Conservation (phyloP, 2,797 vertebrate genomes). For the Urophycis tenuis region DNA sequence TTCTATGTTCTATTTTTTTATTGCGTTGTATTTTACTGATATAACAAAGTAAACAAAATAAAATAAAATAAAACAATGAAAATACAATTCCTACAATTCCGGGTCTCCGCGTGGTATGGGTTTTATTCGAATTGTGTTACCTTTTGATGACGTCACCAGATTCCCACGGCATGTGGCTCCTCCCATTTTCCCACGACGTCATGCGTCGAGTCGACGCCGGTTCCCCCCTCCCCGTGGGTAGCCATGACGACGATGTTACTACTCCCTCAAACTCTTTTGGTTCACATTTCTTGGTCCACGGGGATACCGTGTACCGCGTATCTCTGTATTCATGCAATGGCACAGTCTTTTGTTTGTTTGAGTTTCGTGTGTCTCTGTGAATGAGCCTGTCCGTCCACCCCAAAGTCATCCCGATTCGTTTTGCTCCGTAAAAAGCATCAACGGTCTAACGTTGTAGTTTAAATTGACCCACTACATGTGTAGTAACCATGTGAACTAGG, state of each 20-base stretch:
- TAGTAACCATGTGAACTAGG: neutral
- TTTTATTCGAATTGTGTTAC: neutral
- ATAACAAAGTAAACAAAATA: neutral
- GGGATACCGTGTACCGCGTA: too few relatives aligned
- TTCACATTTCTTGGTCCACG: too few relatives aligned
- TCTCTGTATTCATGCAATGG: too few relatives aligned
- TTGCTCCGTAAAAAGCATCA: neutral
- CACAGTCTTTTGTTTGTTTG: too few relatives aligned
- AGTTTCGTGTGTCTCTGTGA: too few relatives aligned
- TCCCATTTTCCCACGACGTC: slow-evolving; percentile 38
- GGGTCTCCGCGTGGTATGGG: neutral
- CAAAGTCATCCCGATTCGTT: too few relatives aligned
- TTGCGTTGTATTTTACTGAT: neutral
- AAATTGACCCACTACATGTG: neutral
- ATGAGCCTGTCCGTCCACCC: too few relatives aligned
- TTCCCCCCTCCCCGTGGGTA: slow-evolving; percentile 45
- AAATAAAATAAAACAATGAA: neutral
- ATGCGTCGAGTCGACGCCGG: slow-evolving; percentile 18
- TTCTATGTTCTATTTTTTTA: neutral
- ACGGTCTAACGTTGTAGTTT: neutral
- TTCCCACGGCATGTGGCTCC: neutral
- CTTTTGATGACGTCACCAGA: neutral
- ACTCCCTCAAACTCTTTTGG: neutral
- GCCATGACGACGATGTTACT: slow-evolving; percentile 50
- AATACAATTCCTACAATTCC: neutral